phyloP scores from a whole-genome alignment of 2,888 invertebrate genomes.

The Minunthozetes semirufus region DNA sequence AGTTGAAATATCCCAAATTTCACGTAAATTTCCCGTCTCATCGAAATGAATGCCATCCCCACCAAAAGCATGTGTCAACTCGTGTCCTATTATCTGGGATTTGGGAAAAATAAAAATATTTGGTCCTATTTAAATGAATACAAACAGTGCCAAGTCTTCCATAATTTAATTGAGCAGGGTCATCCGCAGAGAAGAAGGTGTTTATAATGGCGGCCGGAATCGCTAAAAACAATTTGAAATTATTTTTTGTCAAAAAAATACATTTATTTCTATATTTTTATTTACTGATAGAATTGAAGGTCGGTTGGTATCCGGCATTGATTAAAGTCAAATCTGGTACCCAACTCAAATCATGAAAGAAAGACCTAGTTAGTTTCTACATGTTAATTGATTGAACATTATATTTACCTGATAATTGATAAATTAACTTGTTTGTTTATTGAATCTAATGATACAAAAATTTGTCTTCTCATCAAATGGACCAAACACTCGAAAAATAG shows the following conservation, averaged over 20 bases:
- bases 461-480: no score
- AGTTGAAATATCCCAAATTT: constrained; percentile 44
- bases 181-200: background rate
- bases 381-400: no score
- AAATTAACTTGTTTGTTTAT: no score
- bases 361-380: no score
- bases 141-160: background rate
- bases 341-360: background rate
- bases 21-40: constrained; percentile 43
- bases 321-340: no score
- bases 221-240: no score
- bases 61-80: background rate
- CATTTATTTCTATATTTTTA: background rate
- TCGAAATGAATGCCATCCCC: constrained; percentile 48
- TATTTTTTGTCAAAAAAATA: no score
- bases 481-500: no score
- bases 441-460: no score
- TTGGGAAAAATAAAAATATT: background rate
- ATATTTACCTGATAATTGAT: no score
- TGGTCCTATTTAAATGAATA: no score
- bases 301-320: background rate
- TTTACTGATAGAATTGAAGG: background rate
- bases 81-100: background rate
- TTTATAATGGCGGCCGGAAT: background rate
- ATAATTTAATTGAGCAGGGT: background rate